Conservation (phyloP, 2,888 invertebrate species). For the Antheraea yamamai region DNA sequence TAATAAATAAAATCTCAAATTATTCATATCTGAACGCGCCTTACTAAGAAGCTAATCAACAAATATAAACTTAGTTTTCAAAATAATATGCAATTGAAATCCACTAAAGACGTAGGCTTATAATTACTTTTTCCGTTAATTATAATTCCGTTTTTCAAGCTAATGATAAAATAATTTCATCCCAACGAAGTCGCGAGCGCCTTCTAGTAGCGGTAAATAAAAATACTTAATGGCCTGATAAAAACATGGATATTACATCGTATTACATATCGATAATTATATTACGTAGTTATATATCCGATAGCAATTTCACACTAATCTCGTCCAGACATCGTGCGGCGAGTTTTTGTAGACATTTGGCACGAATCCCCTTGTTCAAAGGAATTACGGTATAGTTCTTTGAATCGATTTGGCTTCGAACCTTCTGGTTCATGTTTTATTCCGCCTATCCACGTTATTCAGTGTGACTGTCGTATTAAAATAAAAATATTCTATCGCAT, state of each 20-base stretch:
- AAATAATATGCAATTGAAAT: neutral
- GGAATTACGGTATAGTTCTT: conserved; percentile 12
- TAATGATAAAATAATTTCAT: neutral
- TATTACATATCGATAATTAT: neutral
- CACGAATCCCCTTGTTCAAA: conserved; percentile 11
- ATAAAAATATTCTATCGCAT: neutral
- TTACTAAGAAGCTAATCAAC: neutral
- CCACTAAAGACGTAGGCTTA: neutral
- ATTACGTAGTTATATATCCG: neutral
- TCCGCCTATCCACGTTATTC: neutral
- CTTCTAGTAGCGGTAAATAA: neutral
- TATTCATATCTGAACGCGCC: neutral
- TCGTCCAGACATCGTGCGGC: conserved; percentile 13
- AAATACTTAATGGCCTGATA: neutral
- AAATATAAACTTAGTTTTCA: neutral
- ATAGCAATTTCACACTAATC: conserved; percentile 9
- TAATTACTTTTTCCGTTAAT: too few species aligned
- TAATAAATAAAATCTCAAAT: neutral
- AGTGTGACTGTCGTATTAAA: neutral
- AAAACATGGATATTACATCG: neutral
- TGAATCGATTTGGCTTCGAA: conserved; percentile 37
- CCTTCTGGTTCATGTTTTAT: conserved; percentile 41
- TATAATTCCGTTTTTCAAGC: too few species aligned
- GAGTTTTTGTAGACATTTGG: conserved; percentile 15
- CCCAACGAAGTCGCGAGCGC: neutral